phyloP scores from a whole-genome alignment of 2,113 vertebrate genomes.

The Catagonus wagneri region DNA sequence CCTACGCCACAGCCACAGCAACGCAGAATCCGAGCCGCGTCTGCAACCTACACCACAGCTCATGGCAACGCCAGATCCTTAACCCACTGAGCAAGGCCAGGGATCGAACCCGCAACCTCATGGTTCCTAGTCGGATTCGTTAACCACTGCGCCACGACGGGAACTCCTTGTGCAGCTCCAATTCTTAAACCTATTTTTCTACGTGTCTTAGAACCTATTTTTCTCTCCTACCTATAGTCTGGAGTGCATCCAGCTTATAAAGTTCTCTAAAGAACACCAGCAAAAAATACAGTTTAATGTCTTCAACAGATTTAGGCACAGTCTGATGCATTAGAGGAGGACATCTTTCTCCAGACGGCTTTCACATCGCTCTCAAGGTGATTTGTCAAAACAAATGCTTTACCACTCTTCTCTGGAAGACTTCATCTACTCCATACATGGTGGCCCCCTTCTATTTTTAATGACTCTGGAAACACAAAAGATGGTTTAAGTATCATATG shows the following conservation, averaged over 20 bases:
- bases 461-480: constrained; percentile 53
- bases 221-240: constrained; percentile 27
- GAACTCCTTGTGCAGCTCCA: not conserved
- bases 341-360: not conserved
- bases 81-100: too few species aligned
- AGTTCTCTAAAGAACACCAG: not conserved
- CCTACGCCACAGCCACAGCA: too few species aligned
- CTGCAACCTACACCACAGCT: too few species aligned
- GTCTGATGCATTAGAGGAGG: not conserved
- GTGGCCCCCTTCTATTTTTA: constrained; percentile 24
- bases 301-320: not conserved
- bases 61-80: too few species aligned
- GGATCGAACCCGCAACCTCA: too few species aligned
- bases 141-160: too few species aligned
- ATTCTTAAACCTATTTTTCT: constrained; percentile 4
- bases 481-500: not conserved
- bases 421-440: not conserved
- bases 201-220: constrained; percentile 45
- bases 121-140: too few species aligned
- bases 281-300: constrained; percentile 8
- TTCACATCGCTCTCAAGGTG: not conserved
- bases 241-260: not conserved
- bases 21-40: too few species aligned
- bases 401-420: constrained; percentile 17
- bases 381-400: constrained; percentile 36